phyloP scores from a whole-genome alignment of 1,140 invertebrate genomes.

The Trissolcus basalis region DNA sequence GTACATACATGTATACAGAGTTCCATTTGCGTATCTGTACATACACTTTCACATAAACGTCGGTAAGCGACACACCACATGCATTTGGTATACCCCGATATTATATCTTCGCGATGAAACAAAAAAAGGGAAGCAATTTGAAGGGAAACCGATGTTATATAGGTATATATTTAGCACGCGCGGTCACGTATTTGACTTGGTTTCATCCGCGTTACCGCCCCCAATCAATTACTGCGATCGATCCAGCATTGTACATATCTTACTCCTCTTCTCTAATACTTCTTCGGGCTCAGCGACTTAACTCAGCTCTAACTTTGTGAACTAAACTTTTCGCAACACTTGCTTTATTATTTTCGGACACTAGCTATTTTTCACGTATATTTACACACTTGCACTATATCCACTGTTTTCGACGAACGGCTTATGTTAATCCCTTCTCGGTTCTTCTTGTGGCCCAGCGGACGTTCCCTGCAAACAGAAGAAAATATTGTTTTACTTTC shows the following conservation, averaged over 20 bases:
- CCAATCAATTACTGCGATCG: conserved; percentile 17
- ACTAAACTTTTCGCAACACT: conserved; percentile 31
- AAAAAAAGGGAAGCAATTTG: conserved; percentile 26
- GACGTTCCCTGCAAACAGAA: conserved; percentile 54
- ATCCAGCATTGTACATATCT: conserved; percentile 39
- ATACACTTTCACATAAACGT: conserved; percentile 61
- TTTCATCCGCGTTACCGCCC: conserved; percentile 13
- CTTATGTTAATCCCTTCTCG: conserved; percentile 56
- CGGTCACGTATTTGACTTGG: conserved; percentile 27
- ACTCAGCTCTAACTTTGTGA: background rate
- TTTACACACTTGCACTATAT: conserved; percentile 61
- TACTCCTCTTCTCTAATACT: conserved; percentile 27
- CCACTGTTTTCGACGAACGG: conserved; percentile 45
- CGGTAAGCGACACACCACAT: conserved; percentile 25
- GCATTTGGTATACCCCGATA: conserved; percentile 40
- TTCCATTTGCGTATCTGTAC: conserved; percentile 63
- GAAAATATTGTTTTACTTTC: conserved; percentile 12
- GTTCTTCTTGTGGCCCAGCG: conserved; percentile 43
- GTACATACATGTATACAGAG: conserved; percentile 61
- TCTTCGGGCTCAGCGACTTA: too few species aligned
- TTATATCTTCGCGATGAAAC: conserved; percentile 9
- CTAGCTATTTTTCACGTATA: conserved; percentile 59
- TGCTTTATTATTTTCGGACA: conserved; percentile 38
- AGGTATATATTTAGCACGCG: conserved; percentile 16
- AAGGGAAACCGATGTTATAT: conserved; percentile 6